Evolutionary conservation across 2,888 invertebrate species (phyloP), one percentile per base, ranked within the genome.

Genomic region (Adelognathus sp.): DNA sequence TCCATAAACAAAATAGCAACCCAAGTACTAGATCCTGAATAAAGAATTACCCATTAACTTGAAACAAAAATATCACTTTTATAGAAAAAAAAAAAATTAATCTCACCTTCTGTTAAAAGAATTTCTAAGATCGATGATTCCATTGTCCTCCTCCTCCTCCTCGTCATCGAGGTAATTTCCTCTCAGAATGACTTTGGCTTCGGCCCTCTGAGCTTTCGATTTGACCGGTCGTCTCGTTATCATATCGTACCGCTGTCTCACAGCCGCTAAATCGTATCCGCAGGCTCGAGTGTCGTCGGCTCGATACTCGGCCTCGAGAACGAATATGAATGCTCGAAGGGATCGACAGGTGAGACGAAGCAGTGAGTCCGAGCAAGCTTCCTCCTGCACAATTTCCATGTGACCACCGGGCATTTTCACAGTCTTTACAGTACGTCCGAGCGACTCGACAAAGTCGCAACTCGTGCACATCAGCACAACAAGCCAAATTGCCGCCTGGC

Each of bases 301-400:
- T 14, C 79, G 78, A 39, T 90, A 91, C 7, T 86, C 86, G 4
- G 91, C 91, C 56, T 89, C 87, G 70, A 91, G 81, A 5, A 91
- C 82, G 78, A 90, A 88, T 9, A 91, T 82, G 69, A 90, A 88
- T 1, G 91, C 89, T 33, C 82, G 85, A 11, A 91, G 79, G 2
- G 91, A 91, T 24, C 88, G 84, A 83, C 89, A 89, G 18, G 90
- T 90, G 4, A 91, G 79, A 18, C 91, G 83, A 0, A 90, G 76
- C 3, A 87, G 67, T 0, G 86, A 71, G 24, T 88, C 85, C 18
- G 91, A 90, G 74, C 91, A 91, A 6, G 86, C 86, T 1, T 86
- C 86, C 67, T 91, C 90, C 52, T 90, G 84, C 7, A 91, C 85
- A 44, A 90, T 82, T 70, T 91, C 91, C 89, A 91, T 90, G 66